Evolutionary conservation across 64 coral and sea anemone genomes (phyloP).

Genomic region (Actinia tenebrosa): DNA sequence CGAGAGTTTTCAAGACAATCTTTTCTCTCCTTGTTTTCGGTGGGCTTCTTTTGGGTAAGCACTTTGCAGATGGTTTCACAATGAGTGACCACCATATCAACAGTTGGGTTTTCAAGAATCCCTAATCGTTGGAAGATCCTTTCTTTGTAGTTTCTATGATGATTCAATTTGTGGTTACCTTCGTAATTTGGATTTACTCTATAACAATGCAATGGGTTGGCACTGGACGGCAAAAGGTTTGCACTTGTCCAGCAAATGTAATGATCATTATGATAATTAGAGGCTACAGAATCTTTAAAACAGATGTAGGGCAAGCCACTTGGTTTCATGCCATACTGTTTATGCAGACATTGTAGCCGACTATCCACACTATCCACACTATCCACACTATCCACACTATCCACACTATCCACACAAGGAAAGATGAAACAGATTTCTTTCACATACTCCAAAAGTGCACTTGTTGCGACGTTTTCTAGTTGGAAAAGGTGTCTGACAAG

Average conservation of each 20-base stretch:
- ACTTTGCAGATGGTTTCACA: conserved; percentile 22
- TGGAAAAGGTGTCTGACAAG: conserved; percentile 23
- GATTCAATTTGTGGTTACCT: neutral
- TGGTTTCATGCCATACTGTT: neutral
- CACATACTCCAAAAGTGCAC: neutral
- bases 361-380: neutral
- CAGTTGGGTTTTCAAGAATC: conserved; percentile 16
- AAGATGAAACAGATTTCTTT: conserved; percentile 25
- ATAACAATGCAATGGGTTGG: conserved; percentile 3
- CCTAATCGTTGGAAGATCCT: neutral
- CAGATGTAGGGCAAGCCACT: conserved; percentile 16
- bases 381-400: too few species aligned
- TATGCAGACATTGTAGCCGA: neutral
- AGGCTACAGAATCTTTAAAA: conserved; percentile 17
- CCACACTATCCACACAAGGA: too few species aligned
- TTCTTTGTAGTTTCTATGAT: neutral
- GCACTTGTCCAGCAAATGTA: conserved; percentile 35
- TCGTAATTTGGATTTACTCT: neutral
- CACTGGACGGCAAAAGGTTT: conserved; percentile 2
- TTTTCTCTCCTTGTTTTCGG: neutral
- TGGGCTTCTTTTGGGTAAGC: neutral
- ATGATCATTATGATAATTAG: neutral
- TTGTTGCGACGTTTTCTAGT: neutral
- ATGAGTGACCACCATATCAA: conserved; percentile 34
- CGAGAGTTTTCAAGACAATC: too few species aligned